phyloP scores from a whole-genome alignment of 1,140 invertebrate species.

The Battus philenor region DNA sequence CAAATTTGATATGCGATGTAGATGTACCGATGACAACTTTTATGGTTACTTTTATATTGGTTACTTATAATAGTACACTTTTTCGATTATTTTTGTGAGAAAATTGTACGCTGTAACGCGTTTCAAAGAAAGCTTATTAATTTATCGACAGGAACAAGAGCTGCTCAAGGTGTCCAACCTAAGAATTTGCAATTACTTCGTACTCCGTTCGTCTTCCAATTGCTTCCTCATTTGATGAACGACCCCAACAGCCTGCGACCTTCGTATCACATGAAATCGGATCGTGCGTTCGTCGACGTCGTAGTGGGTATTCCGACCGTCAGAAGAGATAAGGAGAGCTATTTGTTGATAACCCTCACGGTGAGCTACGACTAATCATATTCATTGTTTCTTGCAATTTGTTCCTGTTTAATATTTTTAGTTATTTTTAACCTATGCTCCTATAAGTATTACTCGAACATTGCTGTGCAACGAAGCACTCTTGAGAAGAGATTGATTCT shows the following conservation, averaged over 20 bases:
- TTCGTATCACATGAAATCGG: conserved; percentile 85
- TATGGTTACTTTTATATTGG: too few relatives aligned
- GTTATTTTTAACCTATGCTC: too few relatives aligned
- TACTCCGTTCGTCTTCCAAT: conserved; percentile 79
- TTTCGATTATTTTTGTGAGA: too few relatives aligned
- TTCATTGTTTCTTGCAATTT: too few relatives aligned
- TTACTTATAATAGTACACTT: too few relatives aligned
- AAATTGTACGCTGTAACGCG: too few relatives aligned
- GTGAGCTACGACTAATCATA: too few relatives aligned
- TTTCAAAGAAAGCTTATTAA: too few relatives aligned
- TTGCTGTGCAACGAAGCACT: background rate
- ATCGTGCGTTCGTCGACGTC: conserved; percentile 85
- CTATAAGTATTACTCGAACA: too few relatives aligned
- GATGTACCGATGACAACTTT: too few relatives aligned
- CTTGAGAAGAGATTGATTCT: background rate
- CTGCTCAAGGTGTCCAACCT: conserved; percentile 29
- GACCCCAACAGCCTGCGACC: conserved; percentile 87
- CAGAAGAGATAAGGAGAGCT: conserved; percentile 90
- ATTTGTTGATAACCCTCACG: conserved; percentile 88
- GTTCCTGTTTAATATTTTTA: too few relatives aligned
- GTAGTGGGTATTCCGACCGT: conserved; percentile 93
- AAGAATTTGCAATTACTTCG: conserved; percentile 28
- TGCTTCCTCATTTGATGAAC: conserved; percentile 91
- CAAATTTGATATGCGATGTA: too few relatives aligned
- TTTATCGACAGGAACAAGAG: conserved; percentile 23